Evolutionary conservation across 1,140 invertebrate genomes (phyloP).

Genomic region (Drosophila trapezifrons): DNA sequence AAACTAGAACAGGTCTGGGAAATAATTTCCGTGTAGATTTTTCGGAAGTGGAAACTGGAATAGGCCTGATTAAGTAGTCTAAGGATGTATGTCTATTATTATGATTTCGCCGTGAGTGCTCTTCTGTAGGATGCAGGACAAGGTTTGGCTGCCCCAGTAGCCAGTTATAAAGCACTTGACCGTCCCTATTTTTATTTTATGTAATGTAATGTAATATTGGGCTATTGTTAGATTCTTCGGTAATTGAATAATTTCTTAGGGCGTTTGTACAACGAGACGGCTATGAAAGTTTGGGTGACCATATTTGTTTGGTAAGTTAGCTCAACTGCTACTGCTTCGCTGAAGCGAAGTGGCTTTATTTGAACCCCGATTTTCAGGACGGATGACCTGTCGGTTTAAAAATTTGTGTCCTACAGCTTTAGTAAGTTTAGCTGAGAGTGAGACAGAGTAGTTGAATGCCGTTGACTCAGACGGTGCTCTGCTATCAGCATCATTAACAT

Average conservation of each 20-base stretch:
- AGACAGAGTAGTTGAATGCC: not conserved
- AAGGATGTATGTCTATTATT: not conserved
- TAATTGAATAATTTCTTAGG: conserved; percentile 5
- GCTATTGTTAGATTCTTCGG: not conserved
- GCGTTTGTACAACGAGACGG: conserved; percentile 10
- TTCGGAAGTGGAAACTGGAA: no score
- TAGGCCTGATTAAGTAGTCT: not conserved
- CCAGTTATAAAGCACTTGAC: no score
- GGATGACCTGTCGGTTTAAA: not conserved
- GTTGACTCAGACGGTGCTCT: conserved; percentile 3
- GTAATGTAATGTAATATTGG: not conserved
- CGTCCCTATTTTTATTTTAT: not conserved
- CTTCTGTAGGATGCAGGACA: not conserved
- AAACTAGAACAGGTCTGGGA: no score
- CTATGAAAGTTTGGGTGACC: not conserved
- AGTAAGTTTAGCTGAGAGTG: no score
- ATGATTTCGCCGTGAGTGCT: not conserved
- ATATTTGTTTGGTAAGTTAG: not conserved
- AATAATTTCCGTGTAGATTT: no score
- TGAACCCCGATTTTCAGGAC: not conserved
- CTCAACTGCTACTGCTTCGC: conserved; percentile 10
- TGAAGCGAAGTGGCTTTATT: not conserved
- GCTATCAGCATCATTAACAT: conserved; percentile 13
- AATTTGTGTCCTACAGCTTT: no score
- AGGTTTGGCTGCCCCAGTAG: not conserved